A percentile compares a stretch with the other conserved stretches of the same genome.
Evolutionary conservation across 2,888 invertebrate species (phyloP).

Genomic region (Macaria liturata): DNA sequence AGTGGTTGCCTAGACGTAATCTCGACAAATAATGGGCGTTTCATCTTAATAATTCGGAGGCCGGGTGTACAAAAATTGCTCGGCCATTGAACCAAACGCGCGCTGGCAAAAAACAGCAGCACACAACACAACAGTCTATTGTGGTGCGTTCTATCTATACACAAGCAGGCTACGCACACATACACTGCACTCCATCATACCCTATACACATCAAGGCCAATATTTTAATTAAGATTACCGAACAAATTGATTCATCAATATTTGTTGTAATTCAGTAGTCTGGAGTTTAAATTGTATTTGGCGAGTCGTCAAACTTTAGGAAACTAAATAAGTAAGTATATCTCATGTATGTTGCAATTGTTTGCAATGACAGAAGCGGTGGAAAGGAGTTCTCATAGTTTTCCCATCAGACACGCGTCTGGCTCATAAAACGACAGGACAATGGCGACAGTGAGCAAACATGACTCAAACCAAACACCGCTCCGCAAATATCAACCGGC

Average conservation of each 20-base stretch:
- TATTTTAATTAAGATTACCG: constrained; percentile 14
- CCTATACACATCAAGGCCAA: constrained; percentile 10
- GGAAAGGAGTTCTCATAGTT: constrained; percentile 1
- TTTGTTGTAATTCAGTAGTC: constrained; percentile 7
- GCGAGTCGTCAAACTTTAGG: background rate
- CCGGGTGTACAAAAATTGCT: constrained; percentile 62
- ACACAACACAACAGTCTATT: constrained; percentile 52
- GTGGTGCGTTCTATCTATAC: constrained; percentile 55
- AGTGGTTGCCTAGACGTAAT: constrained; percentile 21
- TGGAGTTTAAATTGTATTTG: constrained; percentile 7
- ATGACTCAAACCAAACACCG: constrained; percentile 62
- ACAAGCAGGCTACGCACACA: constrained; percentile 36
- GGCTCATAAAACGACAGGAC: constrained; percentile 50
- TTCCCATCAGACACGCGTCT: constrained; percentile 5
- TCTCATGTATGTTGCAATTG: too few species aligned
- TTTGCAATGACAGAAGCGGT: background rate
- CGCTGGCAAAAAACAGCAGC: constrained; percentile 57
- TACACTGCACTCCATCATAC: constrained; percentile 29
- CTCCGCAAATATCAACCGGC: constrained; percentile 57
- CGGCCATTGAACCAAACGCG: constrained; percentile 60
- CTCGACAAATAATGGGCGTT: constrained; percentile 39
- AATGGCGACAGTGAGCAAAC: constrained; percentile 61
- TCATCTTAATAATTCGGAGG: constrained; percentile 50
- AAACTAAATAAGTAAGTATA: too few species aligned
- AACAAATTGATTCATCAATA: constrained; percentile 19